These are phyloP conservation scores for Remorina albescens DNA, from an alignment of 2,797 vertebrate species.

Conservation along the genomic window DNA sequence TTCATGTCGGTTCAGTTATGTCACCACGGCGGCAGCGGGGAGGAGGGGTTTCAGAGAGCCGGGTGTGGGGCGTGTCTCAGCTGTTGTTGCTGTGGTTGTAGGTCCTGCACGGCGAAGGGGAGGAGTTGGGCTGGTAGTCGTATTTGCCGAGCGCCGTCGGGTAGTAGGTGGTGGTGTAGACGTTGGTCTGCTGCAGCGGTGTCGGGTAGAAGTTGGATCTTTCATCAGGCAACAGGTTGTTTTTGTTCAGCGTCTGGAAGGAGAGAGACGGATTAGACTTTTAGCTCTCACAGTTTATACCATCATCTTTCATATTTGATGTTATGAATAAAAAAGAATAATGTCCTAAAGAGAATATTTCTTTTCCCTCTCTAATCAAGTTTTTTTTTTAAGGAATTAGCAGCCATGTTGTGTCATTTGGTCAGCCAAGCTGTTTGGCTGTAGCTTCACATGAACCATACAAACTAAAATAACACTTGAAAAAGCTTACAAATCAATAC, in stretches of 20 bases:
- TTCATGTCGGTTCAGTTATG: slow-evolving; percentile 47
- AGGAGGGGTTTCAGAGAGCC: slow-evolving; percentile 21
- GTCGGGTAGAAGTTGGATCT: slow-evolving; percentile 93
- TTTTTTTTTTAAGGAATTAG: neutral
- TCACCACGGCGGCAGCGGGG: slow-evolving; percentile 45
- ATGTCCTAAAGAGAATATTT: too few species aligned
- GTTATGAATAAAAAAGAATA: too few species aligned
- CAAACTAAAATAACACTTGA: neutral
- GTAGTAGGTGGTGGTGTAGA: slow-evolving; percentile 99
- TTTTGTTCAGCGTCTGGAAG: slow-evolving; percentile 97
- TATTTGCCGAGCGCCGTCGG: slow-evolving; percentile 94
- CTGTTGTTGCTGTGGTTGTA: slow-evolving; percentile 94
- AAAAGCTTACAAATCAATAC: slow-evolving; percentile 3
- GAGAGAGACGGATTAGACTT: slow-evolving; percentile 1
- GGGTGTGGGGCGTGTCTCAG: slow-evolving; percentile 82
- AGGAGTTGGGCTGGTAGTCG: slow-evolving; percentile 95
- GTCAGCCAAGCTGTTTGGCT: neutral
- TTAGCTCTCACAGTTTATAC: neutral
- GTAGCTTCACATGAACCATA: slow-evolving; percentile 4
- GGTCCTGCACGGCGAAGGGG: slow-evolving; percentile 95
- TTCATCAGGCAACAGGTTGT: slow-evolving; percentile 96
- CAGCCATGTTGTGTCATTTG: neutral
- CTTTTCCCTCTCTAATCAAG: neutral
- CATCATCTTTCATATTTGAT: neutral
- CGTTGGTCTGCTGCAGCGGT: slow-evolving; percentile 95